Base-by-base conservation (phyloP, 2,888 invertebrate species). In the Oxytorus armatus region DNA sequence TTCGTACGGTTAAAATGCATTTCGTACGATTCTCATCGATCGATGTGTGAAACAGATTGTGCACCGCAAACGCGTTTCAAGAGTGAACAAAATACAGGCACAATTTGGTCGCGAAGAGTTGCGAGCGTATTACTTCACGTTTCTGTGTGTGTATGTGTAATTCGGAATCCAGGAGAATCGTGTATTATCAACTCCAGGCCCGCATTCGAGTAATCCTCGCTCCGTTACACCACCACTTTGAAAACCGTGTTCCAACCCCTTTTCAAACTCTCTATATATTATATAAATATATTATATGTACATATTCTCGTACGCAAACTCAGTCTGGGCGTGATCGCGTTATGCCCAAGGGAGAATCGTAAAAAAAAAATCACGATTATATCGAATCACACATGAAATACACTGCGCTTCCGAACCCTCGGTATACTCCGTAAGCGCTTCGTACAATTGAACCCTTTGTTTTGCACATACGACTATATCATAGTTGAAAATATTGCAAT, bases 161-260 rank as follows among this genome's bases (percentile, higher is more conserved):
- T 29, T 57, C 36, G 25, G 44, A 10, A n/a, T n/a, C n/a, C n/a
- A n/a, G 23, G 4, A 47, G 49, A 29, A 68, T 78, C 53, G 44
- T 29, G 47, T 21, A 69, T 74, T 63, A 68, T 53, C 53, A 55
- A 55, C 47, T 53, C 44, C 21, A 47, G 18, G 68, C 25, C 78
- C 47, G 47, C 47, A 21, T 65, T 69, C 21, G 63, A 55, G 69
- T 57, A 74, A 69, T 79, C 68, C 63, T 49, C 29, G 49, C 63
- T 55, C 23, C 33, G 68, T 44, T 63, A 69, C 36, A 16, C 11
- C 16, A 68, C 59, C 29, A 65, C 63, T 74, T 63, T 39, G 42
- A 74, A 79, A 63, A 69, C 53, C 74, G 61, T 14, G 51, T 49
- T 57, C 16, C 33, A 49, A 3, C 39, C 25, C 23, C 16, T 39